These are phyloP conservation scores for Otocyon megalotis DNA, from an alignment of 2,113 vertebrate species.

Conservation along the genomic window DNA sequence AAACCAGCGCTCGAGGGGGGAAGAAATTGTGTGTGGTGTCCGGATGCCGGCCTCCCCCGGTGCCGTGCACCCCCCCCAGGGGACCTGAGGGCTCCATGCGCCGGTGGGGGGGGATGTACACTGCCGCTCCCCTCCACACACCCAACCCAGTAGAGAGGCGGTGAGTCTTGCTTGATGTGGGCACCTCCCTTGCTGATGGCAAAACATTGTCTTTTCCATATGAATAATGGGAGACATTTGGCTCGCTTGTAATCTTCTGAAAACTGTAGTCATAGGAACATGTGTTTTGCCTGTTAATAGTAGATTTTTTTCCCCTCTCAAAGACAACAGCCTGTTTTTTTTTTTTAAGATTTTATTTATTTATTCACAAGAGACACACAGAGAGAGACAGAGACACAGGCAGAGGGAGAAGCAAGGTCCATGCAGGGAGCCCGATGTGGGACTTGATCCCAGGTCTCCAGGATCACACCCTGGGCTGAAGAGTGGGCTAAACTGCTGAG, in stretches of 20 bases:
- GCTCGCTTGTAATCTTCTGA: slow-evolving; percentile 72
- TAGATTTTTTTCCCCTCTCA: neutral
- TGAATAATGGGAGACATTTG: slow-evolving; percentile 69
- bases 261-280: slow-evolving; percentile 77
- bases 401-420: no score
- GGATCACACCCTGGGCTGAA: no score
- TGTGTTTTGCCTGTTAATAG: slow-evolving; percentile 28
- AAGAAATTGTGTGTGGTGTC: slow-evolving; percentile 51
- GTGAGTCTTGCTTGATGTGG: neutral
- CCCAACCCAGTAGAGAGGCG: slow-evolving; percentile 56
- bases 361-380: no score
- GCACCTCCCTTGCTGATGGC: slow-evolving; percentile 48
- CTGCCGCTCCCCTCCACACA: slow-evolving; percentile 54
- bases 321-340: slow-evolving; percentile 62
- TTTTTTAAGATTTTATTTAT: no score
- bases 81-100: no score
- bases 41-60: slow-evolving; percentile 54
- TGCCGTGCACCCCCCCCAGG: slow-evolving; percentile 60
- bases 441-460: no score
- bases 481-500: no score
- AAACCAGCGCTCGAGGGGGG: slow-evolving; percentile 57
- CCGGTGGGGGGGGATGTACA: neutral
- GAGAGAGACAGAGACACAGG: no score
- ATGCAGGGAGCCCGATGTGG: no score
- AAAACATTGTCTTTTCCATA: slow-evolving; percentile 64